A percentile compares a stretch with the other conserved stretches of the same genome.
phyloP scores from a whole-genome alignment of 2,888 invertebrate genomes.

The Idaea dimidiata region DNA sequence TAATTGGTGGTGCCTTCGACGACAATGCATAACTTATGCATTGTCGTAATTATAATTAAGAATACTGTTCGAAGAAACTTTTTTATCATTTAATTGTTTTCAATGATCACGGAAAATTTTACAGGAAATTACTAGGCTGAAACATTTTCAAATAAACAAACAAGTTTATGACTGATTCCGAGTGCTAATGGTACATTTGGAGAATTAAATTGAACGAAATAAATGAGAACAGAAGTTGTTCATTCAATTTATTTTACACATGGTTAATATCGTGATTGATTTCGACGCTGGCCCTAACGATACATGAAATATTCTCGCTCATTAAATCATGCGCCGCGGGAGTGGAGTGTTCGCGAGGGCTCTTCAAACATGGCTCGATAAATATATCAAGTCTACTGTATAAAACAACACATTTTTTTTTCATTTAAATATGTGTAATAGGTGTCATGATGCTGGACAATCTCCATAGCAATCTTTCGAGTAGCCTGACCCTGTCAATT shows the following conservation, averaged over 20 bases:
- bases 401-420: constrained; percentile 33
- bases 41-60: no score
- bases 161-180: background rate
- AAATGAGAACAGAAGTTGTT: constrained; percentile 40
- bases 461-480: no score
- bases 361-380: constrained; percentile 62
- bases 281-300: constrained; percentile 70
- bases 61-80: background rate
- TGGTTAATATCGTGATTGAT: constrained; percentile 76
- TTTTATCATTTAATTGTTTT: no score
- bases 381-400: constrained; percentile 46
- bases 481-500: no score
- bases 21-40: background rate
- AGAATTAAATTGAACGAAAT: constrained; percentile 17
- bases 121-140: background rate
- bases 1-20: background rate
- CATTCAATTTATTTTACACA: constrained; percentile 70
- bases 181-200: background rate
- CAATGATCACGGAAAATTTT: background rate
- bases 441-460: no score
- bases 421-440: background rate
- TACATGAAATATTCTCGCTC: constrained; percentile 75
- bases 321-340: constrained; percentile 66
- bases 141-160: background rate
- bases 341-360: constrained; percentile 60